Percentiles rank a stretch among this genome's conserved stretches.
Conservation (phyloP, 2,113 vertebrate species). For the Chinchilla lanigera region DNA sequence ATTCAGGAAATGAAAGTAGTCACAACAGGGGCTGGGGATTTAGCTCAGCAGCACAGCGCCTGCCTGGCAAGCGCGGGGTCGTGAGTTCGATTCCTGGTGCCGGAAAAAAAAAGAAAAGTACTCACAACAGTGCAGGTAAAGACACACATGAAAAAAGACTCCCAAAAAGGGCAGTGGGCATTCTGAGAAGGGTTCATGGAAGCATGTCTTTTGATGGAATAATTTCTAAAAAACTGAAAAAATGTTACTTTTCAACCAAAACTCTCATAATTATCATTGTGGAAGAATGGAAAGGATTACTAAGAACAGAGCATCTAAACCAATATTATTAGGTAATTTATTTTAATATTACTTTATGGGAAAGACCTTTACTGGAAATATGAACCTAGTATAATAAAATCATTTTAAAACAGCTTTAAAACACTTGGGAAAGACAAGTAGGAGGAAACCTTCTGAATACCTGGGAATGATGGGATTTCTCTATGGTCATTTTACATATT, state of each 20-base stretch:
- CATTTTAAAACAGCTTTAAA: neutral
- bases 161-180: neutral
- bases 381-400: neutral
- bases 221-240: neutral
- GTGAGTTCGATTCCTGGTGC: no score
- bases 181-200: neutral
- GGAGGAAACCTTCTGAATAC: neutral
- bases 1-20: neutral
- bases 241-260: neutral
- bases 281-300: neutral
- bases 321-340: neutral
- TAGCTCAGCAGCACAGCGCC: no score
- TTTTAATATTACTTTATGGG: neutral
- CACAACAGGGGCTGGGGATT: no score
- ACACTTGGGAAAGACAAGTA: neutral
- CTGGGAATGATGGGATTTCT: neutral
- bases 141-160: neutral
- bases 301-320: neutral
- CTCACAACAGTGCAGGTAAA: neutral
- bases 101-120: no score
- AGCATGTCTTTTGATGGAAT: neutral
- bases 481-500: neutral
- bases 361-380: neutral
- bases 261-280: neutral
- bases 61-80: no score